These are phyloP conservation scores for Papilio aristodemus DNA, from an alignment of 1,140 invertebrate genomes.

Conservation along the genomic window DNA sequence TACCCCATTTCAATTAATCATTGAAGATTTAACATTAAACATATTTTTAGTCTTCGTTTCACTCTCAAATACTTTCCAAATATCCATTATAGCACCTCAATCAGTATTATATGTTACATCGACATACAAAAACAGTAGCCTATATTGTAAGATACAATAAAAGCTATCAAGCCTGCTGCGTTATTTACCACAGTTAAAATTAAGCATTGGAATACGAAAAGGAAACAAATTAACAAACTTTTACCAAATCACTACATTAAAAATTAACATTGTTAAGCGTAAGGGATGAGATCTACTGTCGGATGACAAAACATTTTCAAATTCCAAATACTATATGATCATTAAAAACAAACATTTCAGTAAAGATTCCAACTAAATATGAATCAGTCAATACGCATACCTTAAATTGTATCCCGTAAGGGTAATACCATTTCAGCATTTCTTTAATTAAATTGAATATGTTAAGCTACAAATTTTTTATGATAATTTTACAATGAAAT, in stretches of 20 bases:
- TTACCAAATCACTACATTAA: not conserved
- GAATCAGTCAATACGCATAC: not conserved
- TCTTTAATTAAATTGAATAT: too few relatives aligned
- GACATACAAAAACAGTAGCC: not conserved
- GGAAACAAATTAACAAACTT: not conserved
- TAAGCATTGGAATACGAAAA: not conserved
- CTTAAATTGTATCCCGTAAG: too few relatives aligned
- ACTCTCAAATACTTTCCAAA: constrained; percentile 8
- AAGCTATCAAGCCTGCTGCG: too few relatives aligned
- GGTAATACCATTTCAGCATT: too few relatives aligned
- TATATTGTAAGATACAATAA: not conserved
- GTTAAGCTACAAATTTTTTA: too few relatives aligned
- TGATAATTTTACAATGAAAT: too few relatives aligned
- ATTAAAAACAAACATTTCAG: too few relatives aligned
- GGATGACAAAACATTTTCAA: not conserved
- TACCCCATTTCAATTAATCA: not conserved
- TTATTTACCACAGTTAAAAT: too few relatives aligned
- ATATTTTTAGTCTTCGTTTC: not conserved
- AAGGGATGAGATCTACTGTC: constrained; percentile 20
- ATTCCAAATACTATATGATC: not conserved
- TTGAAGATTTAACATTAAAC: constrained; percentile 16
- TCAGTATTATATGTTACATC: constrained; percentile 12
- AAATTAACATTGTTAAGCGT: constrained; percentile 7
- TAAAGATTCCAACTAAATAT: not conserved
- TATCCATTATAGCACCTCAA: constrained; percentile 22